These are phyloP conservation scores for Ictidomys tridecemlineatus DNA, from an alignment of 2,113 vertebrate genomes.

Conservation along the genomic window DNA sequence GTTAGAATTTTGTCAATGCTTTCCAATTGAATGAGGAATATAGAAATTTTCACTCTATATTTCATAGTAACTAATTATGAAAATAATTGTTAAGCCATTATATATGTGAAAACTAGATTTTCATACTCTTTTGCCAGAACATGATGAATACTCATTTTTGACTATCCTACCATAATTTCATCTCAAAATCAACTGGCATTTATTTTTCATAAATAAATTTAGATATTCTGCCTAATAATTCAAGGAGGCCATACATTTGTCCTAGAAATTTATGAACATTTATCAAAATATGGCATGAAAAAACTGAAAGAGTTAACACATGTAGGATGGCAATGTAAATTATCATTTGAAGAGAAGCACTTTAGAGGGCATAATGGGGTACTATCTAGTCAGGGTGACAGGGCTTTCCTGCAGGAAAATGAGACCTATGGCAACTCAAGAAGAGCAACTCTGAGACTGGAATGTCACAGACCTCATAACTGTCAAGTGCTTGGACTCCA, in stretches of 20 bases:
- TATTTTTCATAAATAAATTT: not conserved
- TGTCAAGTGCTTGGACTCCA: not conserved
- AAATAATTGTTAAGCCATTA: not conserved
- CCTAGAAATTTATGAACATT: not conserved
- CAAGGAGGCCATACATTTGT: not conserved
- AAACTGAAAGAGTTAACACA: not conserved
- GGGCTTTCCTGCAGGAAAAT: not conserved
- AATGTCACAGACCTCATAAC: not conserved
- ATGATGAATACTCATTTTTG: not conserved
- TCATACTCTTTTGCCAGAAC: not conserved
- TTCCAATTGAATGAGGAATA: slow-evolving; percentile 4
- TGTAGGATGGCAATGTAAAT: not conserved
- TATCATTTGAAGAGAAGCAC: not conserved
- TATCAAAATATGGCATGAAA: not conserved
- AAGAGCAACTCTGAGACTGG: not conserved
- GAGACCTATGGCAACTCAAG: not conserved
- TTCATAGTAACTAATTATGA: slow-evolving; percentile 43
- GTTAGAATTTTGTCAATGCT: slow-evolving; percentile 10
- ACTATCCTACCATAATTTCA: not conserved
- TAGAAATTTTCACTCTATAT: not conserved
- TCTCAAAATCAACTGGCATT: not conserved
- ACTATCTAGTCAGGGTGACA: not conserved
- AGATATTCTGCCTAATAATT: not conserved
- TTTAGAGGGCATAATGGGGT: not conserved
- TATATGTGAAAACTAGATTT: not conserved